phyloP scores from a whole-genome alignment of 2,888 invertebrate genomes.

The Drosophila prostipennis region DNA sequence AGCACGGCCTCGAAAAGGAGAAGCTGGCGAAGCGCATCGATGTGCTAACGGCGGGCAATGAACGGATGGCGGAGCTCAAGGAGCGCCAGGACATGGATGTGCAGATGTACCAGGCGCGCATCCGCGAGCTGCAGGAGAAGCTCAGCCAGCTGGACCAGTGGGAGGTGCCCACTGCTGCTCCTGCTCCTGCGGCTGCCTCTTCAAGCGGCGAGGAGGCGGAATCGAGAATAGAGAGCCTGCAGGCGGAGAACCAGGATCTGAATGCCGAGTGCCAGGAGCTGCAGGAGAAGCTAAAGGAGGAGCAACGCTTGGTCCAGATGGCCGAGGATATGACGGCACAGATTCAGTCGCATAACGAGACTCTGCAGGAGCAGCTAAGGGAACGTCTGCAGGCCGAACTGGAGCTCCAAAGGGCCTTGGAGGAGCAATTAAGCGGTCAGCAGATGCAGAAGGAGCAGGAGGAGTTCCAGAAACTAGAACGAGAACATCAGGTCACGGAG shows the following conservation, averaged over 20 bases:
- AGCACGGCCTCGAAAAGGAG: constrained; percentile 88
- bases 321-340: constrained; percentile 70
- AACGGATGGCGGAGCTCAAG: constrained; percentile 91
- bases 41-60: constrained; percentile 90
- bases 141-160: constrained; percentile 86
- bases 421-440: constrained; percentile 22
- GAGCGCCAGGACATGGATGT: constrained; percentile 92
- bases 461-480: neutral
- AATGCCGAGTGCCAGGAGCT: constrained; percentile 87
- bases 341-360: constrained; percentile 26
- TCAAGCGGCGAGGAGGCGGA: constrained; percentile 11
- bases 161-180: constrained; percentile 58
- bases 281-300: constrained; percentile 86
- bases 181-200: neutral
- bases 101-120: constrained; percentile 89
- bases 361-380: constrained; percentile 13
- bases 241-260: constrained; percentile 86
- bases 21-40: constrained; percentile 89
- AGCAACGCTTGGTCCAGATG: constrained; percentile 78
- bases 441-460: neutral
- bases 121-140: constrained; percentile 89
- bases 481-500: neutral
- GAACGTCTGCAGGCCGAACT: constrained; percentile 6
- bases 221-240: constrained; percentile 85
- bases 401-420: neutral